Base-by-base conservation (phyloP, 2,113 vertebrate genomes). In the Leucosticte australis region DNA sequence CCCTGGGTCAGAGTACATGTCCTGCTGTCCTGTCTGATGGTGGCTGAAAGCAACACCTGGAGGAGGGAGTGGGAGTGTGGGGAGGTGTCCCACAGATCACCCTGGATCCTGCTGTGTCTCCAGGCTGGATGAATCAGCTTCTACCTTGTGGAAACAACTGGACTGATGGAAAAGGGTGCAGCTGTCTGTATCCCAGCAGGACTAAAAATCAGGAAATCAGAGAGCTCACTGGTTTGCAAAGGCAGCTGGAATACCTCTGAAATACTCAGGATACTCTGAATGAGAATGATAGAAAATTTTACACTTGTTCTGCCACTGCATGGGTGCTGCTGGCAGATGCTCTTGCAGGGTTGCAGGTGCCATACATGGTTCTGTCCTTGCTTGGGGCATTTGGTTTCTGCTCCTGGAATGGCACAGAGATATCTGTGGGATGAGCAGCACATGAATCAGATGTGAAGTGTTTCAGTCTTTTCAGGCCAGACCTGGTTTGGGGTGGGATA, bases 351-450 rank as follows among this genome's bases (percentile, higher is more conserved):
- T 4, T 33, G 35, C 0, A 4, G 62, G 14, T n/a, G 30, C 55
- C 8, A 5, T 0, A 5, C 31, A 1, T 1, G 2, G 19, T 35
- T n/a, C 59, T 37, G 49, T 20, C 63, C 46, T 64, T 39, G 37
- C 41, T 13, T 47, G 33, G 64, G 31, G 11, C 17, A 2, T 18
- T 73, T 27, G 53, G n/a, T 35, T 69, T 80, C 53, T 53, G 59
- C 52, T 84, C 8, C 55, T 0, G 2, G 41, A 46, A 6, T n/a
- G 15, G 33, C 55, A 81, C 55, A 60, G 71, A 27, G 10, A 1
- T 0, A 2, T 26, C 46, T 55, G 23, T 3, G 76, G 35, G 26
- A 33, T 39, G 16, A 73, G n/a, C 52, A 60, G 19, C 37, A 41
- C 7, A 0, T 10, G 69, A n/a, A 39, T 41, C 17, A 18, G 6